A percentile compares a stretch with the other conserved stretches of the same genome.
Conservation (phyloP, 2,888 invertebrate genomes). For the Aspidiotus rigidus region DNA sequence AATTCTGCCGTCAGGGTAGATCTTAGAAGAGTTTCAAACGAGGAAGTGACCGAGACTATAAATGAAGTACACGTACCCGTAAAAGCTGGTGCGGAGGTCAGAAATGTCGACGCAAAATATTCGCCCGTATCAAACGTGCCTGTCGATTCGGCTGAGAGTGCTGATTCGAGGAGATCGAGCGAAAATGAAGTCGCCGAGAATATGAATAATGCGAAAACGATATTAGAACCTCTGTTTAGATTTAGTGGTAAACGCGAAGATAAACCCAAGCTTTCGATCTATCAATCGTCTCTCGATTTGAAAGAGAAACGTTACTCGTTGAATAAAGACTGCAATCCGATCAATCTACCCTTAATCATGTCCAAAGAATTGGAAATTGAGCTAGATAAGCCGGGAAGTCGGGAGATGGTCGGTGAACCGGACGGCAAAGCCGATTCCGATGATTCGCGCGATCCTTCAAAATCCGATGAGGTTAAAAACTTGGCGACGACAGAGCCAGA, state of each 20-base stretch:
- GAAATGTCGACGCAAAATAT: not conserved
- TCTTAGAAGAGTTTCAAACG: slow-evolving; percentile 2
- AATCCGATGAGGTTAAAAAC: slow-evolving; percentile 45
- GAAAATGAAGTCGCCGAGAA: slow-evolving; percentile 16
- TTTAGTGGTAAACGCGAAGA: not conserved
- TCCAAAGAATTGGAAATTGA: slow-evolving; percentile 25
- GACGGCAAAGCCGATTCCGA: slow-evolving; percentile 80
- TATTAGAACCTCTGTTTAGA: slow-evolving; percentile 23
- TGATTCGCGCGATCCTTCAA: slow-evolving; percentile 55
- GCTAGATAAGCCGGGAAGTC: slow-evolving; percentile 30
- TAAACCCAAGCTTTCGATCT: slow-evolving; percentile 7
- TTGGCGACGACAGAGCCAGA: slow-evolving; percentile 16
- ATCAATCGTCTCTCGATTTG: slow-evolving; percentile 3
- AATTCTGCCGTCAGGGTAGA: slow-evolving; percentile 3
- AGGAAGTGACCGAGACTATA: not conserved
- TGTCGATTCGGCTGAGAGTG: slow-evolving; percentile 1
- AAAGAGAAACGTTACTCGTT: slow-evolving; percentile 18
- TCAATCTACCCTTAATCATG: not conserved
- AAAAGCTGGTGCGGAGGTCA: too few species aligned
- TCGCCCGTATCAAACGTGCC: slow-evolving; percentile 2
- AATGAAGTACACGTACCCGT: not conserved
- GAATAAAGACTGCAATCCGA: slow-evolving; percentile 27
- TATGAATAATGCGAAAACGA: slow-evolving; percentile 25
- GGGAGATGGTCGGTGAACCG: slow-evolving; percentile 72
- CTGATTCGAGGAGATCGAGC: not conserved